Conservation (phyloP, 2,888 invertebrate species). For the Nipponacmea schrenckii region DNA sequence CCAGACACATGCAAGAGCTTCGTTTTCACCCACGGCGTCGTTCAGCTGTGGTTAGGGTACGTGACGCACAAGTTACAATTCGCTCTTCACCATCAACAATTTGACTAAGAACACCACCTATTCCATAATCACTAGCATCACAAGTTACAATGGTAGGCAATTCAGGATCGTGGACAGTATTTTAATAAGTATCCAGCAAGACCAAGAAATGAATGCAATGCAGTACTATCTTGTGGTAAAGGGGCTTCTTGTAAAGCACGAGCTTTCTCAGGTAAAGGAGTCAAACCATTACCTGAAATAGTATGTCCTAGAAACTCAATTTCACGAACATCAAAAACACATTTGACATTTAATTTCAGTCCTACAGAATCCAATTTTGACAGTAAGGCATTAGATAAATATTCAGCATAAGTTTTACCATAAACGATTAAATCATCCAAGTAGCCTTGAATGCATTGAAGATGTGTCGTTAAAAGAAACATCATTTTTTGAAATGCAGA, state of each 20-base stretch:
- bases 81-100: background rate
- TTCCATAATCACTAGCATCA: background rate
- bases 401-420: background rate
- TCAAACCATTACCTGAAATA: background rate
- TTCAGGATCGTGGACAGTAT: slow-evolving; percentile 3
- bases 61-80: background rate
- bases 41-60: background rate
- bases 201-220: background rate
- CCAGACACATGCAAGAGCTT: background rate
- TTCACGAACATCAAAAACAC: background rate
- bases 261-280: background rate
- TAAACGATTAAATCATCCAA: background rate
- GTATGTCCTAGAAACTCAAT: background rate
- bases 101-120: background rate
- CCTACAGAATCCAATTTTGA: background rate
- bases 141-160: background rate
- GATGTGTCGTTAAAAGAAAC: background rate
- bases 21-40: background rate
- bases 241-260: background rate
- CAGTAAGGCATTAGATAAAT: background rate
- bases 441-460: background rate
- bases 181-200: background rate
- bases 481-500: background rate
- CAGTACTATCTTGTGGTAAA: background rate
- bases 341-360: background rate